These are phyloP conservation scores for Pelmatolapia mariae DNA, from an alignment of 2,113 vertebrate species.

Conservation along the genomic window DNA sequence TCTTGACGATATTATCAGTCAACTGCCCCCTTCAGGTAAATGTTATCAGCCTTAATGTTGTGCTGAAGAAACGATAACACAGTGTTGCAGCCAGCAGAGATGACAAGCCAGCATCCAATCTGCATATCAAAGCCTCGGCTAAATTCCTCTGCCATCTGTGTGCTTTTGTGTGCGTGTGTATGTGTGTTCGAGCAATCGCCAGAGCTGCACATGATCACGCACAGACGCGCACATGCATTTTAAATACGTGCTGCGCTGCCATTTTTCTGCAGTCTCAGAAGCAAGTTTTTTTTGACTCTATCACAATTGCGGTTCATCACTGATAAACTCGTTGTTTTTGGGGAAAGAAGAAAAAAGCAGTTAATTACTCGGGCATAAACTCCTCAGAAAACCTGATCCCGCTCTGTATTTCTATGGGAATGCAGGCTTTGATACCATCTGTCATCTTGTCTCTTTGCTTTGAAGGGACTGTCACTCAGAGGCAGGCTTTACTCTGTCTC, in stretches of 20 bases:
- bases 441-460: conserved; percentile 50
- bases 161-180: not conserved
- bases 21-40: conserved; percentile 61
- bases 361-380: conserved; percentile 6
- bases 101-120: conserved; percentile 54
- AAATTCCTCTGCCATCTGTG: conserved; percentile 58
- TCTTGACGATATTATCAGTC: conserved; percentile 53
- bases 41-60: conserved; percentile 56
- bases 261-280: conserved; percentile 21
- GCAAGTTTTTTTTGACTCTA: conserved; percentile 3
- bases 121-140: conserved; percentile 61
- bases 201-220: not conserved
- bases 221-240: not conserved
- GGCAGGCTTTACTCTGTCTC: not conserved
- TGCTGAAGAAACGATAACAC: conserved; percentile 49
- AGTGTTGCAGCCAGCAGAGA: conserved; percentile 47
- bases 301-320: not conserved
- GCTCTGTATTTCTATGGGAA: conserved; percentile 6
- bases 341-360: not conserved
- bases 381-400: not conserved
- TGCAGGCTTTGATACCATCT: conserved; percentile 44
- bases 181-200: not conserved
- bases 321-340: conserved; percentile 39
- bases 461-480: conserved; percentile 47
- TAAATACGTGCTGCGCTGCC: not conserved